Conservation (phyloP, 2,113 vertebrate genomes). For the Marmota flaviventris region DNA sequence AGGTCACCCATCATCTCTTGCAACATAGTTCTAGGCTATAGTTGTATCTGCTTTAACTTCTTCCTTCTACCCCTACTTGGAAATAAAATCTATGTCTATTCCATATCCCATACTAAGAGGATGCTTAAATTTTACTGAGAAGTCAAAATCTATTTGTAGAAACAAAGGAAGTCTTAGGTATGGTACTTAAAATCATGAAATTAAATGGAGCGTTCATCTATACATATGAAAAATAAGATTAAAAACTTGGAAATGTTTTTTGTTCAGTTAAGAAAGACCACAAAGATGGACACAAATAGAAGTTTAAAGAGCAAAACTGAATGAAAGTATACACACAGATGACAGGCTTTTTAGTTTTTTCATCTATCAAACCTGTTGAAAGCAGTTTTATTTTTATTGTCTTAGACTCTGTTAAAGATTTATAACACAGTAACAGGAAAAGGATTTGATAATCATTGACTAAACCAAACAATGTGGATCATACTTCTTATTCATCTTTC, state of each 20-base stretch:
- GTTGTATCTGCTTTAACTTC: background rate
- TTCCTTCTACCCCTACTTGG: background rate
- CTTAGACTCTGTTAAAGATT: slow-evolving; percentile 38
- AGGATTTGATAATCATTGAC: background rate
- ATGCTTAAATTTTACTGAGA: background rate
- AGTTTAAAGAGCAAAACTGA: slow-evolving; percentile 30
- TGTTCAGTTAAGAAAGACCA: background rate
- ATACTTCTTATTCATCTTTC: background rate
- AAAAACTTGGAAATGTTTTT: slow-evolving; percentile 39
- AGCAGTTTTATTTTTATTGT: slow-evolving; percentile 33
- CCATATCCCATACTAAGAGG: background rate
- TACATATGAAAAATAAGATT: background rate
- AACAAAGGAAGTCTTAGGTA: background rate
- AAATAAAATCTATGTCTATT: slow-evolving; percentile 51
- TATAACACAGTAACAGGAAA: background rate
- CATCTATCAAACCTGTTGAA: slow-evolving; percentile 1
- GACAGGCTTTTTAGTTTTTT: background rate
- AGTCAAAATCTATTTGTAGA: background rate
- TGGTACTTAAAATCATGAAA: slow-evolving; percentile 45
- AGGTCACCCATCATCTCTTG: background rate
- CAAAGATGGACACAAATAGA: background rate
- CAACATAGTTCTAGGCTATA: background rate
- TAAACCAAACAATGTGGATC: background rate
- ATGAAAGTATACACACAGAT: background rate
- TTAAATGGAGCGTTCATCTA: background rate